Percentiles rank a stretch among this genome's conserved stretches.
phyloP scores from a whole-genome alignment of 2,888 invertebrate species.

The Anaspis maculata region DNA sequence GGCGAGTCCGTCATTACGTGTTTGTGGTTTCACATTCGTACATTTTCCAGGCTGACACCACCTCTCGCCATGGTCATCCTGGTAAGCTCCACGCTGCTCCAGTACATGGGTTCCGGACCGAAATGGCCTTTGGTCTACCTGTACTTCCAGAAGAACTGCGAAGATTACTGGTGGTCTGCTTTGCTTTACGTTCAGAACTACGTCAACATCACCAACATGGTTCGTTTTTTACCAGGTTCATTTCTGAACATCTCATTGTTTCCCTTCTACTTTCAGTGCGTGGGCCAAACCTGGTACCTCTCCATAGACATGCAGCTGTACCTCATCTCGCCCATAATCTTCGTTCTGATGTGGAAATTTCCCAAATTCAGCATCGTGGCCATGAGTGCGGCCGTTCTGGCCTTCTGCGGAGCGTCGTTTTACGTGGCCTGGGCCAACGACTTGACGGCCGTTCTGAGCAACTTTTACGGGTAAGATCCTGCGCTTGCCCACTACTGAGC shows the following conservation, averaged over 20 bases:
- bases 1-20: too few species aligned
- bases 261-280: slow-evolving; percentile 38
- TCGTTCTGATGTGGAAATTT: slow-evolving; percentile 43
- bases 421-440: slow-evolving; percentile 21
- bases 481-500: too few species aligned
- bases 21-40: too few species aligned
- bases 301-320: slow-evolving; percentile 52
- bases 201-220: slow-evolving; percentile 17
- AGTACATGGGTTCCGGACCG: slow-evolving; percentile 45
- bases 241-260: slow-evolving; percentile 9
- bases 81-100: slow-evolving; percentile 41
- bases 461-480: slow-evolving; percentile 21
- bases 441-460: slow-evolving; percentile 20
- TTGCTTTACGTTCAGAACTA: slow-evolving; percentile 32
- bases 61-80: slow-evolving; percentile 42
- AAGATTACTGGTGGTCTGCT: slow-evolving; percentile 26
- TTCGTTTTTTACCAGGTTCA: slow-evolving; percentile 5
- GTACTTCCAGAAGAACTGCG: slow-evolving; percentile 21
- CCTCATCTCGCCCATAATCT: slow-evolving; percentile 43
- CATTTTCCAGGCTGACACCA: slow-evolving; percentile 45
- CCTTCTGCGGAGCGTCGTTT: slow-evolving; percentile 18
- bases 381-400: slow-evolving; percentile 14
- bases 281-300: slow-evolving; percentile 52
- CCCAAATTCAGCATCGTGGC: slow-evolving; percentile 22
- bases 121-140: slow-evolving; percentile 35